Base-by-base conservation (phyloP, 2,888 invertebrate genomes). In the Lochmaea crataegi region DNA sequence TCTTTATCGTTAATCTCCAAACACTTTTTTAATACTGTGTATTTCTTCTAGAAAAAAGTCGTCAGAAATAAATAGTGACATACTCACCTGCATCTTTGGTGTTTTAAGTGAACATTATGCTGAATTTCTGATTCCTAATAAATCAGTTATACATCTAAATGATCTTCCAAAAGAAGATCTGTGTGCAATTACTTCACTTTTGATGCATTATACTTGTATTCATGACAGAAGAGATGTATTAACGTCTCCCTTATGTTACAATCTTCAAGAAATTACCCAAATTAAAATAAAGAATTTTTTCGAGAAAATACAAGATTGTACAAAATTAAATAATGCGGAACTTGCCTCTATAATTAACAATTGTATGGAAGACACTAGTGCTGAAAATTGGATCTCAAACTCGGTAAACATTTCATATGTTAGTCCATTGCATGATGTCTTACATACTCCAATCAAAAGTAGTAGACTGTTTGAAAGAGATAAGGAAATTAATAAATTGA, bases 401-500 rank as follows among this genome's bases (percentile, higher is more conserved):
- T 76, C 80, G 2, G 75, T 79, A 7, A 48, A 68, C 41, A 42
- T 10, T 63, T 68, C 61, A 9, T 74, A 68, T 42, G 38, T 73
- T 22, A 83, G 82, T 71, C 85, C 86, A n/a, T 76, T 87, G 65
- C 81, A 83, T 45, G 84, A 83, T 42, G 79, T 85, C 53, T 79
- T 87, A 32, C 81, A 81, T 71, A 86, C 85, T 5, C 85, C 86
- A 9, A 73, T 78, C 9, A 82, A 82, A 78, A 65, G 65, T n/a
- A 76, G 71, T 48, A 78, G 78, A 41, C 71, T 81, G 1, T 83
- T 84, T 41, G 84, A 85, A 70, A 84, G 82, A 74, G 84, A 86
- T 74, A 83, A 84, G 5, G 87, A 88, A 79, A 88, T 92, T 12
- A 86, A 89, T 18, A 86, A 88, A 4, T 80, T 93, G 57, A 88